Conservation (phyloP, 1,140 invertebrate species). For the Antheraea pernyi region DNA sequence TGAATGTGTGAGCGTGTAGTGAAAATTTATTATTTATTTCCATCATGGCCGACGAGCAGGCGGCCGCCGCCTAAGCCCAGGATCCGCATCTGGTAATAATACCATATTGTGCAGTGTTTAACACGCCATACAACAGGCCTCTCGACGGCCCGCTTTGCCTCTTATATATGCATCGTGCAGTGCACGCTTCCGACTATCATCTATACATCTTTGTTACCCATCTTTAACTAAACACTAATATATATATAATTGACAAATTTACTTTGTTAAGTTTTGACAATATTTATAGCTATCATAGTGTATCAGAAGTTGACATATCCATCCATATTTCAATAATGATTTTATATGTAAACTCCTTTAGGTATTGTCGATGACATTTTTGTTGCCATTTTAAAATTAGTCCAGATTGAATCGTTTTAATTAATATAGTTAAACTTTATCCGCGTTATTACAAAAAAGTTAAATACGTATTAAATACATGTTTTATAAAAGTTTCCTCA, state of each 20-base stretch:
- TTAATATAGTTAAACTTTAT: not conserved
- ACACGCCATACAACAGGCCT: slow-evolving; percentile 55
- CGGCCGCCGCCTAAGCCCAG: slow-evolving; percentile 92
- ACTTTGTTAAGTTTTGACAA: not conserved
- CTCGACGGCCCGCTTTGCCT: slow-evolving; percentile 69
- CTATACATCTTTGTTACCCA: not conserved
- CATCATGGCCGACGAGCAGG: slow-evolving; percentile 78
- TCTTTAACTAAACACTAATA: not conserved
- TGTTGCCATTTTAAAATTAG: not conserved
- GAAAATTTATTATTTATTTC: slow-evolving; percentile 53
- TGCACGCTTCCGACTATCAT: slow-evolving; percentile 58
- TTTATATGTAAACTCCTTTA: not conserved
- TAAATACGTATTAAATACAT: too few species aligned
- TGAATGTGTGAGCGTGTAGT: slow-evolving; percentile 47
- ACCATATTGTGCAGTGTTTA: slow-evolving; percentile 63
- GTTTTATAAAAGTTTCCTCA: too few species aligned
- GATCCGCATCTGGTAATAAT: slow-evolving; percentile 93
- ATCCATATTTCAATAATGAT: not conserved
- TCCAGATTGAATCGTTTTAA: not conserved
- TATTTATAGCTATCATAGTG: not conserved
- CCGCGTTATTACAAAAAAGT: too few species aligned
- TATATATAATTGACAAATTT: not conserved
- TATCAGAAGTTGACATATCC: not conserved
- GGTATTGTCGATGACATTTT: not conserved
- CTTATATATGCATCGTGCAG: slow-evolving; percentile 67